Evolutionary conservation across 2,113 vertebrate species (phyloP).

Genomic region (Phylloscopus trochilus): DNA sequence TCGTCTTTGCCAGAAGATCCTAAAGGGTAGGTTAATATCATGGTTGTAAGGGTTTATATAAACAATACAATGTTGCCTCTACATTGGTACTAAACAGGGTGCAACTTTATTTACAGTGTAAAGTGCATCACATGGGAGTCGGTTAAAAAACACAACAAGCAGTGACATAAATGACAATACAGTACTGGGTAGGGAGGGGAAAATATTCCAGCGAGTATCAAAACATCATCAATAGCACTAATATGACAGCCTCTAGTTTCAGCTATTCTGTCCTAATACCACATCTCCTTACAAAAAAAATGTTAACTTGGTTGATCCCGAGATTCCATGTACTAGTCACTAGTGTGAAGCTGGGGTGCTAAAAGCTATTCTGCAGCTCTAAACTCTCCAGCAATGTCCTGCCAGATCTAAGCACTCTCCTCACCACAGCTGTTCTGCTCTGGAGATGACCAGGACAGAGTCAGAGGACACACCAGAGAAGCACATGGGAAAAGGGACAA

Average conservation of each 20-base stretch:
- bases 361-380: neutral
- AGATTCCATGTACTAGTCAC: neutral
- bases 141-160: constrained; percentile 37
- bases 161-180: constrained; percentile 41
- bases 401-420: neutral
- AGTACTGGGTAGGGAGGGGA: neutral
- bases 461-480: neutral
- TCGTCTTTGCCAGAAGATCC: neutral
- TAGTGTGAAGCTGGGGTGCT: neutral
- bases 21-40: neutral
- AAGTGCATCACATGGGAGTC: constrained; percentile 52
- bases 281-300: neutral
- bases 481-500: neutral
- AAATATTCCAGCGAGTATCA: constrained; percentile 22
- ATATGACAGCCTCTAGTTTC: constrained; percentile 40
- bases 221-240: constrained; percentile 47
- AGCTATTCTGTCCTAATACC: constrained; percentile 36
- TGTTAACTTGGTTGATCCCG: neutral
- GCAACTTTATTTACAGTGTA: constrained; percentile 67
- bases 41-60: neutral
- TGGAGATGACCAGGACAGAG: neutral
- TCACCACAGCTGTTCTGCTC: neutral
- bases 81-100: constrained; percentile 29
- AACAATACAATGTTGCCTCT: neutral
- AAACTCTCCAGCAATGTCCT: neutral